Percentiles rank a stretch among this genome's conserved stretches.
phyloP scores from a whole-genome alignment of 2,888 invertebrate species.

The Selenia dentaria region DNA sequence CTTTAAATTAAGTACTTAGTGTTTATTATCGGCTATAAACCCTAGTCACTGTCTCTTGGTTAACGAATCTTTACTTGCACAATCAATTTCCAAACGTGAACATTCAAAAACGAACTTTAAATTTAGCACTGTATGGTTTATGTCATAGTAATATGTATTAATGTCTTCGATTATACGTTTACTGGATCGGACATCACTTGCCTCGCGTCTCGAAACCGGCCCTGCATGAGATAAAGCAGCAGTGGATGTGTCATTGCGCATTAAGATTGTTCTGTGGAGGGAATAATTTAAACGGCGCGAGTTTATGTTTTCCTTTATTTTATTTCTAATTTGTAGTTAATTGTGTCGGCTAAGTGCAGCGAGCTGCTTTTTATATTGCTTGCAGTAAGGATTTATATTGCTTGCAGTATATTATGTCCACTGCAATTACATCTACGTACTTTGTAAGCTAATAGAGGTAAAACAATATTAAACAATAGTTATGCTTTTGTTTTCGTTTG shows the following conservation, averaged over 20 bases:
- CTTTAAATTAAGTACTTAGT: too few relatives aligned
- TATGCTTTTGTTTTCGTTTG: too few relatives aligned
- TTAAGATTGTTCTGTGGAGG: constrained; percentile 53
- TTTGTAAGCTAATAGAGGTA: constrained; percentile 8
- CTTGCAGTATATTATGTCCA: too few relatives aligned
- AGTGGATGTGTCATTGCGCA: constrained; percentile 53
- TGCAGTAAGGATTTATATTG: constrained; percentile 17
- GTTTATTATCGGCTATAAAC: too few relatives aligned
- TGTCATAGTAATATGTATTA: constrained; percentile 6
- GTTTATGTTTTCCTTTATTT: constrained; percentile 32
- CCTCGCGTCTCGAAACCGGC: constrained; percentile 42
- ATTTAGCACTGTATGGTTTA: constrained; percentile 2
- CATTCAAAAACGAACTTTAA: constrained; percentile 20
- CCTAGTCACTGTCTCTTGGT: too few relatives aligned
- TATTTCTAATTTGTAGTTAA: constrained; percentile 33
- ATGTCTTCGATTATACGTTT: constrained; percentile 46
- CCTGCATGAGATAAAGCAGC: constrained; percentile 46
- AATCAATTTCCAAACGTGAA: too few relatives aligned
- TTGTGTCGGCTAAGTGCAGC: constrained; percentile 30
- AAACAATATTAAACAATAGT: too few relatives aligned
- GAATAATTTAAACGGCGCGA: constrained; percentile 46
- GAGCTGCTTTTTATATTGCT: constrained; percentile 28
- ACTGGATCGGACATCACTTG: constrained; percentile 48
- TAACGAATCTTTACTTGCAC: too few relatives aligned
- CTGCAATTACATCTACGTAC: constrained; percentile 17